These are phyloP conservation scores for Meiosimyza platycephala DNA, from an alignment of 2,888 invertebrate genomes.

Conservation along the genomic window DNA sequence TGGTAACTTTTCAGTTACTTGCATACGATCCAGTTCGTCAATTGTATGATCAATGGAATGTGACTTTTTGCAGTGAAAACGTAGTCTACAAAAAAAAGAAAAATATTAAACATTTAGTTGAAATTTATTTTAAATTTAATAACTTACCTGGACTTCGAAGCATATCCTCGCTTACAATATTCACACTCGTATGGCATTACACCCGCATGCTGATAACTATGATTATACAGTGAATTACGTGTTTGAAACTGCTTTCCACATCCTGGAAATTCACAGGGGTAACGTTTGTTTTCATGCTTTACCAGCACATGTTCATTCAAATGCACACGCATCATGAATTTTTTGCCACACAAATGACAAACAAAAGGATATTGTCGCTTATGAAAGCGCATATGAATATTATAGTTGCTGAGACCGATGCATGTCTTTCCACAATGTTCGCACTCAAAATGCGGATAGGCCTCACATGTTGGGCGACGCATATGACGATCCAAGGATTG, in stretches of 20 bases:
- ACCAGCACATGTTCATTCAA: constrained; percentile 45
- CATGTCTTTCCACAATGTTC: constrained; percentile 46
- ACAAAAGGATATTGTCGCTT: constrained; percentile 48
- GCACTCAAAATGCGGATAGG: constrained; percentile 46
- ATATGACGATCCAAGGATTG: constrained; percentile 39
- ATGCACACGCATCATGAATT: constrained; percentile 47
- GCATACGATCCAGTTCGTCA: constrained; percentile 45
- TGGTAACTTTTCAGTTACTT: constrained; percentile 39
- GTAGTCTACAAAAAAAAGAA: constrained; percentile 40
- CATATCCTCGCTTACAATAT: constrained; percentile 44
- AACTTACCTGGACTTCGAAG: constrained; percentile 44
- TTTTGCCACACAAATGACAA: constrained; percentile 45
- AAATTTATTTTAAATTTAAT: not conserved
- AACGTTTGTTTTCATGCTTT: constrained; percentile 49
- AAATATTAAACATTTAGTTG: not conserved
- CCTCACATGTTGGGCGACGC: constrained; percentile 42
- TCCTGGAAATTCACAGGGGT: constrained; percentile 41
- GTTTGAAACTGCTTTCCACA: constrained; percentile 48
- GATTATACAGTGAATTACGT: constrained; percentile 44
- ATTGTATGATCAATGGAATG: constrained; percentile 41
- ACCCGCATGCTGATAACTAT: constrained; percentile 45
- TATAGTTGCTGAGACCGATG: constrained; percentile 45
- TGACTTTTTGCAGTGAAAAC: constrained; percentile 43
- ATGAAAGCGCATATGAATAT: constrained; percentile 49
- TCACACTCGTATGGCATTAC: constrained; percentile 46